Conservation (phyloP, 2,797 vertebrate genomes). For the Chrysocyon brachyurus region DNA sequence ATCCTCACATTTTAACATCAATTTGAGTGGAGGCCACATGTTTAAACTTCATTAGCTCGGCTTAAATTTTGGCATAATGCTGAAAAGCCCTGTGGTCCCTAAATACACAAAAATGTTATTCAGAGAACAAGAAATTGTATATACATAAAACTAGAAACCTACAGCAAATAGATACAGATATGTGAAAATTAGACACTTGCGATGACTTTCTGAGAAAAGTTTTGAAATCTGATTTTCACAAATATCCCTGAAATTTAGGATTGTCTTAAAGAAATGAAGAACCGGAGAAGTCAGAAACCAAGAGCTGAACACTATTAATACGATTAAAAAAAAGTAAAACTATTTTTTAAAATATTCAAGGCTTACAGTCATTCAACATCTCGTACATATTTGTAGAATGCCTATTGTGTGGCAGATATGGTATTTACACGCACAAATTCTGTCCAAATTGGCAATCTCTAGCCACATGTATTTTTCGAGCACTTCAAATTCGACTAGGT, state of each 20-base stretch:
- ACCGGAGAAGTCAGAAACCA: not conserved
- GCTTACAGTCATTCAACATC: not conserved
- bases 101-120: not conserved
- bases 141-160: not conserved
- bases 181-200: not conserved
- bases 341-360: not conserved
- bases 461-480: not conserved
- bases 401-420: not conserved
- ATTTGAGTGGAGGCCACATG: not conserved
- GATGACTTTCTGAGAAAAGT: conserved; percentile 6
- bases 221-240: conserved; percentile 27
- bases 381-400: not conserved
- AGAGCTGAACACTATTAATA: not conserved
- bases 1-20: conserved; percentile 36
- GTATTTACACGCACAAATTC: not conserved
- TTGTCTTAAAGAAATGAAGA: not conserved
- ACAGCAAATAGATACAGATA: not conserved
- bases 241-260: not conserved
- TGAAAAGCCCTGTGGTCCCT: not conserved
- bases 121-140: not conserved
- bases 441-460: not conserved
- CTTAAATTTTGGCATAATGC: not conserved
- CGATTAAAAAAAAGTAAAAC: not conserved
- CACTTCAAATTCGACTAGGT: not conserved
- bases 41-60: not conserved